These are phyloP conservation scores for Alcedo quadribrachys DNA, from an alignment of 2,797 vertebrate species.

Conservation along the genomic window DNA sequence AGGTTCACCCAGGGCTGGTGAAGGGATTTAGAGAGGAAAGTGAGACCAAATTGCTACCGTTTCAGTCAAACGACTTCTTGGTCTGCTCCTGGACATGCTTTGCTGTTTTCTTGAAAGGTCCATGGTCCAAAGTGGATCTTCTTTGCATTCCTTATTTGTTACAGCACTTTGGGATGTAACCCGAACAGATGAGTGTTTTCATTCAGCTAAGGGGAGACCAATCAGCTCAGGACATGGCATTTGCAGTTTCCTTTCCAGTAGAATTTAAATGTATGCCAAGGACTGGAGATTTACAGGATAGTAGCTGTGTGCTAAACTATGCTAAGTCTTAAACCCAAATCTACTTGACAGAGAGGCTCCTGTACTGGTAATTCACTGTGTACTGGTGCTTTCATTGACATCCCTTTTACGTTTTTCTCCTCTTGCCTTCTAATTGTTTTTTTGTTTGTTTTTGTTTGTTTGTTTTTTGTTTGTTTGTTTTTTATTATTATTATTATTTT, in stretches of 20 bases:
- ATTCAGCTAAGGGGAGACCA: neutral
- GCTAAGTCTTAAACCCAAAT: neutral
- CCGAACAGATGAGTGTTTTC: neutral
- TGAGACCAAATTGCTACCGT: neutral
- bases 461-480: no score
- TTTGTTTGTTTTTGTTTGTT: no score
- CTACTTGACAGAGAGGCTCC: neutral
- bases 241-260: neutral
- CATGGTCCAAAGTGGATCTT: rapidly evolving
- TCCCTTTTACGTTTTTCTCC: neutral
- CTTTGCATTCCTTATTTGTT: neutral
- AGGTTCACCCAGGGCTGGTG: neutral
- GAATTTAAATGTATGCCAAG: neutral
- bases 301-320: neutral
- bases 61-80: neutral
- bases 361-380: neutral
- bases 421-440: neutral
- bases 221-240: neutral
- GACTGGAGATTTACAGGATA: neutral
- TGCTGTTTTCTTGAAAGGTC: neutral
- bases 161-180: neutral
- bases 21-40: neutral
- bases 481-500: neutral
- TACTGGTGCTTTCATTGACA: neutral
- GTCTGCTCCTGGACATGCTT: neutral